Conservation (phyloP, 2,113 vertebrate species). For the Phocoena phocoena region DNA sequence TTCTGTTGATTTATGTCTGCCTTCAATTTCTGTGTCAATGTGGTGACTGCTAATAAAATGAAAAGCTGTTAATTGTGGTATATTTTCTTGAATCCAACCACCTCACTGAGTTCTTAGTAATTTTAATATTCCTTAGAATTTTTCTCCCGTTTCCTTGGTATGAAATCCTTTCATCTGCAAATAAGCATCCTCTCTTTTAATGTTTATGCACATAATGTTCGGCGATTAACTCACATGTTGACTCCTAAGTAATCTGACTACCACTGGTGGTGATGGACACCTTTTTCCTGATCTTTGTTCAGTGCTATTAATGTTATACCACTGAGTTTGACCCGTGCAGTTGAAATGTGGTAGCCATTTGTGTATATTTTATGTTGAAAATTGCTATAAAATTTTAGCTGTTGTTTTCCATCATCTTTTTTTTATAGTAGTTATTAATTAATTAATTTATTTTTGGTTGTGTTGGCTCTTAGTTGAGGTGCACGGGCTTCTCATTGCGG, state of each 20-base stretch:
- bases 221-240: neutral
- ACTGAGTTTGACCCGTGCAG: neutral
- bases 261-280: neutral
- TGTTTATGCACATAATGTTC: neutral
- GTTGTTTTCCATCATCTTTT: neutral
- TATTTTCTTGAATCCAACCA: neutral
- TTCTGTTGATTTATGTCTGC: neutral
- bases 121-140: neutral
- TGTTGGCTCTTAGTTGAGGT: too few relatives aligned
- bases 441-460: too few relatives aligned
- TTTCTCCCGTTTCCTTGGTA: neutral
- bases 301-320: neutral
- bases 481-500: too few relatives aligned
- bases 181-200: neutral
- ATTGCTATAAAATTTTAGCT: neutral
- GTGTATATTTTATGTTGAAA: neutral
- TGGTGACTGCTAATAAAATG: neutral
- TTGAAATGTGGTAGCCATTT: neutral
- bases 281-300: neutral
- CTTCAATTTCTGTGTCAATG: neutral
- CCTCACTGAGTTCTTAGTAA: neutral
- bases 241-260: neutral
- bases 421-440: too few relatives aligned
- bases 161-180: constrained; percentile 18
- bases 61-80: neutral